Conservation (phyloP, 1,140 invertebrate genomes). For the Atta texana region DNA sequence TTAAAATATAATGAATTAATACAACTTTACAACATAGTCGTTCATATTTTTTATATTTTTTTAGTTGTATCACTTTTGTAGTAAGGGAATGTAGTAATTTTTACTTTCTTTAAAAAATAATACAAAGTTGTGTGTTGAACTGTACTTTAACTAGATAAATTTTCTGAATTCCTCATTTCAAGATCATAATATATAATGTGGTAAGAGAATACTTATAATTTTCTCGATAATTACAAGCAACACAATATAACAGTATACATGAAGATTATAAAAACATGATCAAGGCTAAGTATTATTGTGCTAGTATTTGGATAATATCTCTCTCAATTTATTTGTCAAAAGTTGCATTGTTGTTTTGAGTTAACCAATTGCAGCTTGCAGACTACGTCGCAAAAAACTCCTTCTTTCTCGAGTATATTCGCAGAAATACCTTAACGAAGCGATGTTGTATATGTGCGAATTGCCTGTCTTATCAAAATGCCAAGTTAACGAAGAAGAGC, state of each 20-base stretch:
- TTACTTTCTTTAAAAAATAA: not conserved
- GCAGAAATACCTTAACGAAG: slow-evolving; percentile 37
- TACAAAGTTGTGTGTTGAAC: not conserved
- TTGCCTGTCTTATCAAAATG: slow-evolving; percentile 40
- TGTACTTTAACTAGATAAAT: not conserved
- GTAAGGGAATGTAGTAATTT: not conserved
- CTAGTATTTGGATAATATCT: slow-evolving; percentile 21
- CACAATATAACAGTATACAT: not conserved
- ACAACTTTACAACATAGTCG: too few relatives aligned
- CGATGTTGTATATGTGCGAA: slow-evolving; percentile 19
- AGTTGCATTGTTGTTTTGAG: slow-evolving; percentile 31
- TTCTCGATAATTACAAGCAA: slow-evolving; percentile 10
- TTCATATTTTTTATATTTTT: not conserved
- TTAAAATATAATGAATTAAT: too few relatives aligned
- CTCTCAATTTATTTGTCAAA: slow-evolving; percentile 27
- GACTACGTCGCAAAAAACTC: slow-evolving; percentile 22
- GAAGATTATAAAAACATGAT: slow-evolving; percentile 18
- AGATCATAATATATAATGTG: too few relatives aligned
- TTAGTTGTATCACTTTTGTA: too few relatives aligned
- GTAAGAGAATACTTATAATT: not conserved
- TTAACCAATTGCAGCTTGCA: slow-evolving; percentile 26
- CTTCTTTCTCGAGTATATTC: not conserved
- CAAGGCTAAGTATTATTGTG: slow-evolving; percentile 23
- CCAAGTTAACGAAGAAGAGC: not conserved
- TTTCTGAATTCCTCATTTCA: not conserved